phyloP scores from a whole-genome alignment of 2,888 invertebrate species.

The Heliconius ismenius region DNA sequence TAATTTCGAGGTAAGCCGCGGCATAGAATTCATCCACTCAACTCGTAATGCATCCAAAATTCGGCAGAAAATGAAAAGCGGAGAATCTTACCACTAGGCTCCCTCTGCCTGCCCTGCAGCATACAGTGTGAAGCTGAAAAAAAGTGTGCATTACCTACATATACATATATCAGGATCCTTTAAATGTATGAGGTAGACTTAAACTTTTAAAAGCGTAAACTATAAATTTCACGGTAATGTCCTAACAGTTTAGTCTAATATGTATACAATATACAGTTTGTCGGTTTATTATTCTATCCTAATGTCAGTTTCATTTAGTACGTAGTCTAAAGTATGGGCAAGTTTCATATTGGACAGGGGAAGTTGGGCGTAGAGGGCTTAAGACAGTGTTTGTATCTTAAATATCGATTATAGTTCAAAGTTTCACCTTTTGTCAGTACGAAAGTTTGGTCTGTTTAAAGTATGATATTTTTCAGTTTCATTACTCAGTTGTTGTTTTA shows the following conservation, averaged over 20 bases:
- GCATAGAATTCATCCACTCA: no score
- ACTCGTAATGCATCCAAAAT: no score
- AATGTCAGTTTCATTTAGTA: conserved; percentile 36
- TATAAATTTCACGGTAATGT: conserved; percentile 2
- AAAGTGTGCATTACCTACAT: background rate
- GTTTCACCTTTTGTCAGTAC: background rate
- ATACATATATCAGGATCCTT: background rate
- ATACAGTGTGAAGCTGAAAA: background rate
- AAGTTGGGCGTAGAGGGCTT: conserved; percentile 29
- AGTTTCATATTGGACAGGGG: conserved; percentile 31
- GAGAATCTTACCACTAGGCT: no score
- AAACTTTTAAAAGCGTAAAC: background rate
- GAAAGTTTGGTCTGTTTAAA: background rate
- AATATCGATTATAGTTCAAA: conserved; percentile 6
- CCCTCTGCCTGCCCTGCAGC: background rate
- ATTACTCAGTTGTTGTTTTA: background rate
- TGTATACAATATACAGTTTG: conserved; percentile 14
- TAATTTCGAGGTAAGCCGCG: no score
- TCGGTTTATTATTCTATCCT: conserved; percentile 19
- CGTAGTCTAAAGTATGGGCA: conserved; percentile 35
- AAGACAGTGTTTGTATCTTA: background rate
- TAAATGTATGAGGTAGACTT: background rate
- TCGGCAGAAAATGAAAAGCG: no score
- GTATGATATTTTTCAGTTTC: background rate
- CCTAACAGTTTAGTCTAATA: conserved; percentile 25